Base-by-base conservation (phyloP, 2,888 invertebrate species). In the Eulithis testata region DNA sequence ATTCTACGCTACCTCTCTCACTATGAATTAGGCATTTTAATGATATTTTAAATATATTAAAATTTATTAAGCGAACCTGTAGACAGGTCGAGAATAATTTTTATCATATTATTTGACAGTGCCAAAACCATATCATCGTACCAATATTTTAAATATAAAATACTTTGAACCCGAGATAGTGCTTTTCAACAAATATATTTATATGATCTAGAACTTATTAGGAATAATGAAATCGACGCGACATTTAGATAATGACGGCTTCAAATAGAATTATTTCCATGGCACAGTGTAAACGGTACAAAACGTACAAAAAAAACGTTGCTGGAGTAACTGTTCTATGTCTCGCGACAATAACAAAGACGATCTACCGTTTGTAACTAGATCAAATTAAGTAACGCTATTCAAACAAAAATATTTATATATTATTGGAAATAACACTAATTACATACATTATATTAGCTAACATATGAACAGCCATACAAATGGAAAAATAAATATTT, bases 181-280 rank as follows among this genome's bases (percentile, higher is more conserved):
- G 78, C 79, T 76, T 74, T 76, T 70, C 72, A 74, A 72, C 76
- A 77, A 75, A 88, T 91, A 92, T 92, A 93, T 92, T 92, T 90
- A 91, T 93, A 93, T 91, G 92, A 93, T 92, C 92, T 93, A 93
- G 92, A 93, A 93, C 88, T 86, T 81, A 90, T 85, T 82, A 85
- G 83, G 83, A 88, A 85, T 87, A 86, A 84, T 84, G 80, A 80
- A 79, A 80, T 80, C 70, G 81, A 79, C 77, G 80, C 74, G 78
- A 83, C 74, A 75, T 79, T 77, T 73, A 76, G 75, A 75, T 72
- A 76, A 75, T 72, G 76, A 74, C 68, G 70, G 68, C 73, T 69
- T 66, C 72, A 70, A 68, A 78, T 76, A 66, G 73, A 66, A 70
- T 69, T 59, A 40, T 68, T 71, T 73, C 73, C 76, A 73, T 72